These are phyloP conservation scores for Agrochola litura DNA, from an alignment of 2,888 invertebrate species.

Conservation along the genomic window DNA sequence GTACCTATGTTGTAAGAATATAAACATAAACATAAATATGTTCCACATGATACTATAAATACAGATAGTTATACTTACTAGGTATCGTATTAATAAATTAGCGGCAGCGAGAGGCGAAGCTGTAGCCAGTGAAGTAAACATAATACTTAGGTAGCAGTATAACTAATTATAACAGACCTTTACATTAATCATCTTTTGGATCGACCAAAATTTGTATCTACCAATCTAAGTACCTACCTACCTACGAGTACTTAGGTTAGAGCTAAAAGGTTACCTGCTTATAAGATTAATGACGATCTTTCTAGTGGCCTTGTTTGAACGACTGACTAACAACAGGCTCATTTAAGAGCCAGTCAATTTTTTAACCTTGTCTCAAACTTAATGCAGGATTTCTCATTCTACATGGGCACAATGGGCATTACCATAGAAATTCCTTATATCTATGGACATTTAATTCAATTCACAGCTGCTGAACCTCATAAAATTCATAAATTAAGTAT, in stretches of 20 bases:
- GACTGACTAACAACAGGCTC: background rate
- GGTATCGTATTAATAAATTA: slow-evolving; percentile 44
- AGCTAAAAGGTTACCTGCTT: slow-evolving; percentile 33
- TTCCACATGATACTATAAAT: slow-evolving; percentile 21
- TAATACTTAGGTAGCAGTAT: slow-evolving; percentile 27
- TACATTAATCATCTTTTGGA: slow-evolving; percentile 10
- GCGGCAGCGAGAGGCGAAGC: slow-evolving; percentile 10
- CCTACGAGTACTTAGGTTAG: too few species aligned
- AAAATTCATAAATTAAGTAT: background rate
- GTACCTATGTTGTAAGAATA: slow-evolving; percentile 11
- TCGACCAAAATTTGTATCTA: background rate
- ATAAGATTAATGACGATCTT: slow-evolving; percentile 6
- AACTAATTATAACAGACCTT: slow-evolving; percentile 39
- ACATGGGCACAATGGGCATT: background rate
- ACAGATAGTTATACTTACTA: slow-evolving; percentile 7
- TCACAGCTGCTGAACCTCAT: background rate
- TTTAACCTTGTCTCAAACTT: background rate
- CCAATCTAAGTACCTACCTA: too few species aligned
- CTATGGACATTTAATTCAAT: background rate
- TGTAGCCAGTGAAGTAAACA: slow-evolving; percentile 28
- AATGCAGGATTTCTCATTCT: background rate
- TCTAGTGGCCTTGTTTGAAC: background rate
- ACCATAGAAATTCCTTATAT: background rate
- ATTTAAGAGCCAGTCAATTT: background rate
- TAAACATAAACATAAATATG: slow-evolving; percentile 44